Evolutionary conservation across 2,888 invertebrate genomes (phyloP).

Genomic region (Diaperis boleti): DNA sequence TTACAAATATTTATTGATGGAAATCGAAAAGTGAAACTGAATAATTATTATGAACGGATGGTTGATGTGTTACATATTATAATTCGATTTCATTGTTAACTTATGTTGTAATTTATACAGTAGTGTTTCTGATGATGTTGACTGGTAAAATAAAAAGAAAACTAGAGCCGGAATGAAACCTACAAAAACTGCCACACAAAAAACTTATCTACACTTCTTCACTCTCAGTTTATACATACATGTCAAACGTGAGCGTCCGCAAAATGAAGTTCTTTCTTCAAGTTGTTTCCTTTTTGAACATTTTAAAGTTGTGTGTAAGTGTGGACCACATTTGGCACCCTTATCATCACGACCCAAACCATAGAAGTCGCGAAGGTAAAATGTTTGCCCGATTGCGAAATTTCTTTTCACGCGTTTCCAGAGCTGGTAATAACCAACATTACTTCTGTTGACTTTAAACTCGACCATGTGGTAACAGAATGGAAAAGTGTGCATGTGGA

Average conservation of each 20-base stretch:
- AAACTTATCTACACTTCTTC: background rate
- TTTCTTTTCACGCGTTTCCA: conserved; percentile 46
- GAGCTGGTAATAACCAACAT: conserved; percentile 52
- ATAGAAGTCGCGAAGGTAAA: conserved; percentile 66
- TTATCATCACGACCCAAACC: conserved; percentile 60
- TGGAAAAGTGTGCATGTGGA: conserved; percentile 54
- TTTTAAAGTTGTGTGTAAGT: conserved; percentile 29
- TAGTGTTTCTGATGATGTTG: too few relatives aligned
- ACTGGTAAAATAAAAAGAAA: too few relatives aligned
- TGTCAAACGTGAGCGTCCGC: conserved; percentile 8
- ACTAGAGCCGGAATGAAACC: too few relatives aligned
- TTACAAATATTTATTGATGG: conserved; percentile 32
- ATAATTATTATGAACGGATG: background rate
- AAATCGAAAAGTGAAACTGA: background rate
- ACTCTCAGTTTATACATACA: background rate
- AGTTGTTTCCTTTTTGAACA: conserved; percentile 19
- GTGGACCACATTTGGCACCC: conserved; percentile 57
- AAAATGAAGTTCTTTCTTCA: conserved; percentile 20
- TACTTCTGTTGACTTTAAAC: conserved; percentile 46
- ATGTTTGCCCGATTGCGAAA: too few relatives aligned
- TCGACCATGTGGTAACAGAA: conserved; percentile 46
- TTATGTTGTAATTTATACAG: too few relatives aligned
- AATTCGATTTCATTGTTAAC: too few relatives aligned
- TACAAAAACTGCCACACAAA: background rate
- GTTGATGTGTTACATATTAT: too few relatives aligned